phyloP scores from a whole-genome alignment of 2,888 invertebrate species.

The Drosophila infuscata region DNA sequence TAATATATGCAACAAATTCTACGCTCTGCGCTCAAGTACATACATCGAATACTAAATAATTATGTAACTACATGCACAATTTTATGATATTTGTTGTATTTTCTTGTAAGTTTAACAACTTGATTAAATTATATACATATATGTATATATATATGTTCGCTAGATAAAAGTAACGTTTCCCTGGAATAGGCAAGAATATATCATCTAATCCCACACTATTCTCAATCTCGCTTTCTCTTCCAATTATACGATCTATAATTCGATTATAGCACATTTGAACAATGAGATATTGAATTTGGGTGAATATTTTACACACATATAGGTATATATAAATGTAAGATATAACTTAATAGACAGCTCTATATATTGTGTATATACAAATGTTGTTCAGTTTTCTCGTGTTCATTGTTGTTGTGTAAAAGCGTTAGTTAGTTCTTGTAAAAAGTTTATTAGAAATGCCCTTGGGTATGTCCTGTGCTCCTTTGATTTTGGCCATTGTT shows the following conservation, averaged over 20 bases:
- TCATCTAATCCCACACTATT: slow-evolving; percentile 18
- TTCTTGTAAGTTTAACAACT: slow-evolving; percentile 18
- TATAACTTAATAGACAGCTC: slow-evolving; percentile 46
- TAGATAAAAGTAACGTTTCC: slow-evolving; percentile 33
- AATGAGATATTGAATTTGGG: slow-evolving; percentile 34
- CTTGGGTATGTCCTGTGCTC: slow-evolving; percentile 56
- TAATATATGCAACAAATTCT: slow-evolving; percentile 54
- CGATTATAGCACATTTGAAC: slow-evolving; percentile 5
- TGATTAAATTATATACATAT: slow-evolving; percentile 24
- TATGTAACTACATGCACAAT: slow-evolving; percentile 42
- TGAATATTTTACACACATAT: slow-evolving; percentile 27
- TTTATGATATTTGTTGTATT: slow-evolving; percentile 15
- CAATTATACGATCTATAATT: neutral
- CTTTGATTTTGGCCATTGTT: slow-evolving; percentile 60
- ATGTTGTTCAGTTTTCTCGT: slow-evolving; percentile 38
- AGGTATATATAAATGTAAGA: slow-evolving; percentile 22
- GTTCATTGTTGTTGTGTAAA: slow-evolving; percentile 39
- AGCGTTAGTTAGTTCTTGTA: slow-evolving; percentile 64
- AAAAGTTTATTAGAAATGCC: slow-evolving; percentile 74
- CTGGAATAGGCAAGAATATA: slow-evolving; percentile 26
- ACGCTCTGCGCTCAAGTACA: slow-evolving; percentile 42
- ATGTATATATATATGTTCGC: slow-evolving; percentile 6
- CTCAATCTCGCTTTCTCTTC: neutral
- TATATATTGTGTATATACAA: slow-evolving; percentile 69
- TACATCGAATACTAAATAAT: slow-evolving; percentile 45